phyloP scores from a whole-genome alignment of 2,797 vertebrate species.

The Cossypha caffra region DNA sequence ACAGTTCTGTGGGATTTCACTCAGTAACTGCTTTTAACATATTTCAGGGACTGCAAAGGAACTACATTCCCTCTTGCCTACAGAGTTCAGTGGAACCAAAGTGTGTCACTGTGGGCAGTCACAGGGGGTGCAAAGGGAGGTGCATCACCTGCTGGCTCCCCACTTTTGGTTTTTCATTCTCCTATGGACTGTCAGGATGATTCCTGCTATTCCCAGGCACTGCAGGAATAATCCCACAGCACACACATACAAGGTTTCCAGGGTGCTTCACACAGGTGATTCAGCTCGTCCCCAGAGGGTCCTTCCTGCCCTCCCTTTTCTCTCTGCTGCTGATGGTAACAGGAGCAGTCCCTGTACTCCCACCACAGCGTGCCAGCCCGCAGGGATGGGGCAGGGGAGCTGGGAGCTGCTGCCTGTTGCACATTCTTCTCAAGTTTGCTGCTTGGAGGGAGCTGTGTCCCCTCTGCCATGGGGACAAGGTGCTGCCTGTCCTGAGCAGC shows the following conservation, averaged over 20 bases:
- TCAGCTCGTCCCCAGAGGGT: conserved; percentile 30
- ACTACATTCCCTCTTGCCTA: background rate
- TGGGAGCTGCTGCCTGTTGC: background rate
- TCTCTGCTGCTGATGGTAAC: background rate
- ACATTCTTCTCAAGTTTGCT: background rate
- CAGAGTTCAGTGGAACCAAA: background rate
- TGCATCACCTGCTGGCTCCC: background rate
- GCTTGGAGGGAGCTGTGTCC: background rate
- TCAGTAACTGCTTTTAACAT: background rate
- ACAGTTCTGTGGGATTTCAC: background rate
- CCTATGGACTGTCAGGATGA: background rate
- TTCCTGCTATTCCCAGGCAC: background rate
- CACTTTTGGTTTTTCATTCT: background rate
- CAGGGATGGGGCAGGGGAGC: background rate
- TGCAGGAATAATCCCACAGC: background rate
- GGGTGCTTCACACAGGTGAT: background rate
- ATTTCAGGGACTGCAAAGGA: background rate
- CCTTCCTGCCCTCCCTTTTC: conserved; percentile 4
- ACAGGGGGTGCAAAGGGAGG: background rate
- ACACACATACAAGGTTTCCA: background rate
- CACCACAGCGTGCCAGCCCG: fast-evolving
- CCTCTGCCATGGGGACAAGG: fast-evolving
- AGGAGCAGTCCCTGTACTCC: background rate
- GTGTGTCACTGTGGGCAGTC: background rate
- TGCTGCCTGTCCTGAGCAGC: background rate